Conservation (phyloP, 2,888 invertebrate species). For the Papilio demoleus region DNA sequence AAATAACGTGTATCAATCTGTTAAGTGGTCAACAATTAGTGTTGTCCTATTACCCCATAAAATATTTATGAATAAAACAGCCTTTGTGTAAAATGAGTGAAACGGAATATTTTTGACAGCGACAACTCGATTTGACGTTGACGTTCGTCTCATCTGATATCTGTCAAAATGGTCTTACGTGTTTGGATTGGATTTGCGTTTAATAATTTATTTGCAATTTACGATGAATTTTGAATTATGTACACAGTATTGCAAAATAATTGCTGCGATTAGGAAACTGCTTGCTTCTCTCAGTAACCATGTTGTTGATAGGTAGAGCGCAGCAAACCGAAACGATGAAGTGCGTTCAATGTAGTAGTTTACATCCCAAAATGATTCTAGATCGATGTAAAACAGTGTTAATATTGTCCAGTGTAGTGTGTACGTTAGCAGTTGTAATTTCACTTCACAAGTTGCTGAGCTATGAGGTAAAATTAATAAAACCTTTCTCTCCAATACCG, state of each 20-base stretch:
- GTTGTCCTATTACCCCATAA: background rate
- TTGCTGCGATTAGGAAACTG: constrained; percentile 56
- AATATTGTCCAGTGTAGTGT: constrained; percentile 73
- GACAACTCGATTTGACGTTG: constrained; percentile 20
- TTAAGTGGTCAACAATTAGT: background rate
- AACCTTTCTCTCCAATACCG: constrained; percentile 76
- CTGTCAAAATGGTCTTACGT: constrained; percentile 69
- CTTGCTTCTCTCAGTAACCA: constrained; percentile 54
- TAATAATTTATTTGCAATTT: constrained; percentile 62
- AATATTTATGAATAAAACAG: background rate
- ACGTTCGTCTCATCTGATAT: constrained; percentile 40
- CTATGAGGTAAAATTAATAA: constrained; percentile 67
- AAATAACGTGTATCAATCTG: too few species aligned
- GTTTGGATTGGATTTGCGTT: constrained; percentile 72
- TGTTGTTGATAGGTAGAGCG: constrained; percentile 75
- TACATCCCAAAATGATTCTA: constrained; percentile 69
- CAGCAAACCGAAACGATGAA: constrained; percentile 67
- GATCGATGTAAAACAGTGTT: constrained; percentile 75
- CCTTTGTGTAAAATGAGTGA: constrained; percentile 3
- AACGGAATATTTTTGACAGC: background rate
- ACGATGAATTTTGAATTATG: constrained; percentile 71
- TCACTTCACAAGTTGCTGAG: constrained; percentile 71
- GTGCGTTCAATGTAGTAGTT: constrained; percentile 57
- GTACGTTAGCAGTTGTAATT: constrained; percentile 72
- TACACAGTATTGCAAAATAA: constrained; percentile 55